Conservation (phyloP, 1,140 invertebrate species). For the Adelges cooleyi region DNA sequence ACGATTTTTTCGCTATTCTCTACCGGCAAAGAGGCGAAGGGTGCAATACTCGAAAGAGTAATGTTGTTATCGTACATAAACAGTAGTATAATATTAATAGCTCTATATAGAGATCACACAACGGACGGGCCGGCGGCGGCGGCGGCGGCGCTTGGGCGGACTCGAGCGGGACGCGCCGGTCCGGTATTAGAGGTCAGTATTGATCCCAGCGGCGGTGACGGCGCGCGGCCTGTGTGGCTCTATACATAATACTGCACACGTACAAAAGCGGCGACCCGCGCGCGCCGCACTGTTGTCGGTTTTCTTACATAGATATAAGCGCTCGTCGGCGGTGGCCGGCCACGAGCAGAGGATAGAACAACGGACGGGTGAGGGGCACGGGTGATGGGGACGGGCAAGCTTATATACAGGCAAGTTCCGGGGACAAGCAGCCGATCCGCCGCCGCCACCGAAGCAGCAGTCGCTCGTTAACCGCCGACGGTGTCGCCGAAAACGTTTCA, state of each 20-base stretch:
- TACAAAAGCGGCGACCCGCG: slow-evolving; percentile 4
- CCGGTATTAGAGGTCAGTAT: slow-evolving; percentile 26
- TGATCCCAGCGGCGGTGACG: slow-evolving; percentile 21
- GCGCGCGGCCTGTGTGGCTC: slow-evolving; percentile 4
- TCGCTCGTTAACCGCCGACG: slow-evolving; percentile 16
- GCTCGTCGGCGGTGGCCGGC: slow-evolving; percentile 3
- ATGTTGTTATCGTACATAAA: too few relatives aligned
- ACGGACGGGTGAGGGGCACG: not conserved
- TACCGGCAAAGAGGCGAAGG: too few relatives aligned
- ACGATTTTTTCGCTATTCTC: too few relatives aligned
- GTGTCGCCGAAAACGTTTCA: not conserved
- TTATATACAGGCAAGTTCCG: not conserved
- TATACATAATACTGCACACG: not conserved
- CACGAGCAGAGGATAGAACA: not conserved
- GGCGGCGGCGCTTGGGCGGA: not conserved
- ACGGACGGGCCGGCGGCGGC: too few relatives aligned
- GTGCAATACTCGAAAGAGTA: too few relatives aligned
- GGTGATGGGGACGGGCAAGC: not conserved
- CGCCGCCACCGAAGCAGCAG: not conserved
- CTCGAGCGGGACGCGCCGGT: slow-evolving; percentile 3
- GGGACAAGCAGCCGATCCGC: slow-evolving; percentile 10
- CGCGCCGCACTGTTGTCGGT: slow-evolving; percentile 2
- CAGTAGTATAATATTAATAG: too few relatives aligned
- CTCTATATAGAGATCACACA: too few relatives aligned
- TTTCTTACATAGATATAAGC: not conserved